Evolutionary conservation across 2,797 vertebrate genomes (phyloP).

Genomic region (Poecile montanus): DNA sequence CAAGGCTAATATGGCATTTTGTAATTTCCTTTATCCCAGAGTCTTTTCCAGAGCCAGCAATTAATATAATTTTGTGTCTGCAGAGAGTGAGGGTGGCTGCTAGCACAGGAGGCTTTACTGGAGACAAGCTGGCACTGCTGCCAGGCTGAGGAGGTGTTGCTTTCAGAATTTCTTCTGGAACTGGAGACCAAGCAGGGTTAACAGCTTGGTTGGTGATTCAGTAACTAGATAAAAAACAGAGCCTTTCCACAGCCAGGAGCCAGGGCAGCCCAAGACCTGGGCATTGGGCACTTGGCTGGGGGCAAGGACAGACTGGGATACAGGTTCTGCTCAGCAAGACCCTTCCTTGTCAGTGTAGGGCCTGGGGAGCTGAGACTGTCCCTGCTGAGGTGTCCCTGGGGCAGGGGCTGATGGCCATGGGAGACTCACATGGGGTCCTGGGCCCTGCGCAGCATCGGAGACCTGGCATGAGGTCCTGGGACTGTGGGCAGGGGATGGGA

Average conservation of each 20-base stretch:
- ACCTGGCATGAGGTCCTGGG: neutral
- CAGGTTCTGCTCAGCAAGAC: accelerated
- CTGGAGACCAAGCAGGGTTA: neutral
- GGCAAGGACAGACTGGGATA: neutral
- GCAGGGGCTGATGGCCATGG: too few relatives aligned
- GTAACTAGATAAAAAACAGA: neutral
- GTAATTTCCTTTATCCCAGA: constrained; percentile 33
- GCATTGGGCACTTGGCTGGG: neutral
- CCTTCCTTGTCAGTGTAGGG: too few relatives aligned
- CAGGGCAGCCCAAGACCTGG: neutral
- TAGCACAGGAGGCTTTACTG: neutral
- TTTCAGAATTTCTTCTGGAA: neutral
- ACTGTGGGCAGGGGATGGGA: neutral
- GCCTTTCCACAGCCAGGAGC: neutral
- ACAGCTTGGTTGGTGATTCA: neutral
- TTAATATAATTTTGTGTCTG: constrained; percentile 48
- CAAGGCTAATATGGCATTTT: constrained; percentile 6
- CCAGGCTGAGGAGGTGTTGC: neutral
- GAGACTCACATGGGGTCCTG: neutral
- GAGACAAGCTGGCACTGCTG: neutral
- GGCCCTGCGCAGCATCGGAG: accelerated
- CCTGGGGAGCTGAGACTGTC: neutral
- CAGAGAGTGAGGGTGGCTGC: neutral
- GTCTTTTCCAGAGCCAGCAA: constrained; percentile 18
- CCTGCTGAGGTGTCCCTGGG: neutral